These are phyloP conservation scores for Gonioctena quinquepunctata DNA, from an alignment of 1,140 invertebrate species.

Conservation along the genomic window DNA sequence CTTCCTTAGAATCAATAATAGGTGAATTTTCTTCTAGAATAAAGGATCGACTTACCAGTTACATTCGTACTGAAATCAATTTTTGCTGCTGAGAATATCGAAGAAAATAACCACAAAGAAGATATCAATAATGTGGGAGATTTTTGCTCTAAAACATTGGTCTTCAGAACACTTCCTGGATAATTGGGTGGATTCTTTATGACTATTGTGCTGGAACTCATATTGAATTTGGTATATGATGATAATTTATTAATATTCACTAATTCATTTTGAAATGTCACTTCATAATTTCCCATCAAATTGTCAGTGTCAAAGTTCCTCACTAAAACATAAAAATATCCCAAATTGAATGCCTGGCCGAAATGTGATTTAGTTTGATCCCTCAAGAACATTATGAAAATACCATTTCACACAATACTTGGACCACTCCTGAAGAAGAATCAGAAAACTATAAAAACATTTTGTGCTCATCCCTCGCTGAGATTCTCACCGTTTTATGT, in stretches of 20 bases:
- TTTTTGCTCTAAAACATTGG: constrained; percentile 1
- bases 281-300: not conserved
- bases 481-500: constrained; percentile 38
- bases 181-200: constrained; percentile 13
- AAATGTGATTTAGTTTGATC: not conserved
- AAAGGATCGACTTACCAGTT: constrained; percentile 25
- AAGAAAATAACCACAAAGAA: constrained; percentile 29
- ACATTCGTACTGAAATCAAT: constrained; percentile 29
- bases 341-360: not conserved
- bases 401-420: constrained; percentile 41
- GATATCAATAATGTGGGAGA: not conserved
- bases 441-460: constrained; percentile 29
- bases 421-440: constrained; percentile 37
- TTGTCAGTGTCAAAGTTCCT: constrained; percentile 4
- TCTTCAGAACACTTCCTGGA: constrained; percentile 1
- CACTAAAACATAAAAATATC: not conserved
- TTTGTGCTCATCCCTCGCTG: constrained; percentile 37
- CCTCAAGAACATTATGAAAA: constrained; percentile 35
- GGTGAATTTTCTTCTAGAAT: not conserved
- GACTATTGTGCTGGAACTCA: constrained; percentile 26
- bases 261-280: constrained; percentile 11
- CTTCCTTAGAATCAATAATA: too few relatives aligned
- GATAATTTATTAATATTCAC: constrained; percentile 4
- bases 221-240: constrained; percentile 7
- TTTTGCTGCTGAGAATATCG: constrained; percentile 34